These are phyloP conservation scores for Batillaria attramentaria DNA, from an alignment of 1,140 invertebrate species.

Conservation along the genomic window DNA sequence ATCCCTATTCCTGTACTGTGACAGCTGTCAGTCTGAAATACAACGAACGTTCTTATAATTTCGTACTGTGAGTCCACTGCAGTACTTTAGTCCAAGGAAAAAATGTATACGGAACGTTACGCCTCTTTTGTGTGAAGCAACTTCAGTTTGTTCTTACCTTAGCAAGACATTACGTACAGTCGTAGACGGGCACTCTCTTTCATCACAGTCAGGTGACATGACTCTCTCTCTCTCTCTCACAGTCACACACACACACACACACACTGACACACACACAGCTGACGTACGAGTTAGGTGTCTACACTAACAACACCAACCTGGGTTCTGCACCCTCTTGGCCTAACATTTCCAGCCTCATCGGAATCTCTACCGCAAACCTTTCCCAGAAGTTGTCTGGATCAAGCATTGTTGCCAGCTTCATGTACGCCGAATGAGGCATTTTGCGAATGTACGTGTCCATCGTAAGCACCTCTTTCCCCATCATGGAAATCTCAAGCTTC, in stretches of 20 bases:
- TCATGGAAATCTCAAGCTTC: no score
- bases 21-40: not conserved
- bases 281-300: not conserved
- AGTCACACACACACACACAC: not conserved
- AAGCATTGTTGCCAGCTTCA: constrained; percentile 39
- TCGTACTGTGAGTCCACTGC: not conserved
- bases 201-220: no score
- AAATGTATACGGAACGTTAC: not conserved
- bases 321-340: constrained; percentile 34
- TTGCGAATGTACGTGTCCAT: constrained; percentile 46
- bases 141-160: no score
- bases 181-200: no score
- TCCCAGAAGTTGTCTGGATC: constrained; percentile 52
- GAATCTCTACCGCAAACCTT: constrained; percentile 43
- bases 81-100: not conserved
- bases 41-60: not conserved
- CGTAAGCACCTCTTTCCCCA: constrained; percentile 17
- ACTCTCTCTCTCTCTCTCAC: not conserved
- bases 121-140: no score
- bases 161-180: no score
- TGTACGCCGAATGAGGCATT: constrained; percentile 44
- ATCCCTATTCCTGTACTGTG: not conserved
- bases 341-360: constrained; percentile 36
- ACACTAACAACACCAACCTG: constrained; percentile 29
- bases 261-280: not conserved